Percentiles rank a stretch among this genome's conserved stretches.
Evolutionary conservation across 2,797 vertebrate genomes (phyloP).

Genomic region (Trachurus trachurus): DNA sequence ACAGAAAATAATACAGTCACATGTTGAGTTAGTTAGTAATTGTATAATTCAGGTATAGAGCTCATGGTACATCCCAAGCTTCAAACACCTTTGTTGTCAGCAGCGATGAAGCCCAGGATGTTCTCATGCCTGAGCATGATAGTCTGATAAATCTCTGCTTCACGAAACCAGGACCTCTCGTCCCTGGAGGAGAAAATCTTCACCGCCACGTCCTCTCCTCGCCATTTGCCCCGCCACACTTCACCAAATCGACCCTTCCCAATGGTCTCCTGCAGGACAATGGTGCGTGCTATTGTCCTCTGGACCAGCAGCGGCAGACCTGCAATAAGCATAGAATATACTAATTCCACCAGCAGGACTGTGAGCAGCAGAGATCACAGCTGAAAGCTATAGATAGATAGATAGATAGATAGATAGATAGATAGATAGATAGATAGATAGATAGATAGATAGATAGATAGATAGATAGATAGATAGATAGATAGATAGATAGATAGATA

Average conservation of each 20-base stretch:
- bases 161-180: constrained; percentile 97
- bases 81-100: constrained; percentile 95
- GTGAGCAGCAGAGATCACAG: neutral
- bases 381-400: neutral
- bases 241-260: constrained; percentile 97
- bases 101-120: constrained; percentile 97
- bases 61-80: neutral
- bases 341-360: too few species aligned
- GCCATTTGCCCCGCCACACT: constrained; percentile 97
- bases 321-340: constrained; percentile 59
- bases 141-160: constrained; percentile 98
- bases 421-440: neutral
- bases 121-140: constrained; percentile 97
- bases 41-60: neutral
- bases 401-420: too few species aligned
- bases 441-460: neutral
- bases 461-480: neutral
- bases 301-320: constrained; percentile 96
- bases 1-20: constrained; percentile 15
- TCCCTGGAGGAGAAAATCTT: constrained; percentile 99
- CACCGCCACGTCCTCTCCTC: constrained; percentile 96
- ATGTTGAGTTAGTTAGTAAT: neutral
- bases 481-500: neutral
- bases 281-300: constrained; percentile 96
- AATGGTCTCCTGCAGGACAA: constrained; percentile 95